Evolutionary conservation across 2,888 invertebrate genomes (phyloP), one percentile per base, ranked within the genome.

Genomic region (Cheilosia vulpina): DNA sequence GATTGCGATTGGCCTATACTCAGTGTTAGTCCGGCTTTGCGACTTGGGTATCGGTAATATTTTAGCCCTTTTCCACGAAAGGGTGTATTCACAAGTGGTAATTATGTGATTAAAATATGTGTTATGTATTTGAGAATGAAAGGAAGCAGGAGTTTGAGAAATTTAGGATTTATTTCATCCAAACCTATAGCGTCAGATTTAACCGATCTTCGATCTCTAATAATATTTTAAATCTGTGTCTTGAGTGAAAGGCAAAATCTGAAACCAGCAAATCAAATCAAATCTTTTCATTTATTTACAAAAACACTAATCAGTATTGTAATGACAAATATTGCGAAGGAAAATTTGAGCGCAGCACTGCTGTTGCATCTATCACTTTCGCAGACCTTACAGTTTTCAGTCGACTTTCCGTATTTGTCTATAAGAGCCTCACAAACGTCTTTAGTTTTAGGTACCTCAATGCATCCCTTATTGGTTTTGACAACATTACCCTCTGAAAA

Each of bases 371-470:
- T 75, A 43, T 65, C 60, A 1, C 11, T 9, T 4, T 50, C 11
- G 15, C 84, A 84, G 4, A 24, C 13, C 11, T 7, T 24, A 7
- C 84, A 84, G 15, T 75, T 79, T 2, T 75, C 41, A 47, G 53
- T 4, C 4, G 55, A 38, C 6, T 63, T 4, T 0, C 69, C 55
- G 34, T 55, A 13, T 3, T 55, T n/a, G n/a, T 17, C 27, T 6
- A 0, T 17, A 9, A 55, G 55, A 55, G n/a, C 31, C 0, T 34
- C 9, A 55, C 55, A 55, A 11, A 17, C 55, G 31, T 15, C 34
- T 5, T 17, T 27, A 9, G 17, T n/a, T 17, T 55, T 19, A 9
- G n/a, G 2, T 4, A 55, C 31, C 15, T 27, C 31, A 31, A 31
- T 21, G 15, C 55, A 55, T 4, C 55, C 55, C 17, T 34, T 55